Percentiles rank a stretch among this genome's conserved stretches.
These are phyloP conservation scores for Globodera rostochiensis DNA, from an alignment of 1,140 invertebrate species.

Conservation along the genomic window DNA sequence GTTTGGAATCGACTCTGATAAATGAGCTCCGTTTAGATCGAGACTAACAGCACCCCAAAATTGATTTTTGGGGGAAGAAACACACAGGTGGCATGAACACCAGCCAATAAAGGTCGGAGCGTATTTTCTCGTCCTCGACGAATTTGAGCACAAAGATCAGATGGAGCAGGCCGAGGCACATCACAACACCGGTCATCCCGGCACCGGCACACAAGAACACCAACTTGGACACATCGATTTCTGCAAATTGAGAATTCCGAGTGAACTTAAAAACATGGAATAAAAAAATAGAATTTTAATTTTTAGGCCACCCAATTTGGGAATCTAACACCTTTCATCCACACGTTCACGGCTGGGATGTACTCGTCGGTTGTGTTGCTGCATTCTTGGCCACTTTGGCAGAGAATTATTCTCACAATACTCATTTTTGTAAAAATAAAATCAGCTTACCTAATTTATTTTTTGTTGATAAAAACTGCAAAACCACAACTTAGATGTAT, in stretches of 20 bases:
- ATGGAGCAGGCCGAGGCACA: conserved; percentile 51
- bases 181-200: conserved; percentile 32
- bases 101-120: conserved; percentile 57
- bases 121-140: conserved; percentile 58
- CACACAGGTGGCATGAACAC: conserved; percentile 60
- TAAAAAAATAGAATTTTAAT: no score
- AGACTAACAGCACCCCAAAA: no score
- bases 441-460: no score
- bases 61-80: no score
- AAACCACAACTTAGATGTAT: no score
- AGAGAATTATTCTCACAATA: no score
- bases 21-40: no score
- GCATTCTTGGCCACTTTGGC: no score
- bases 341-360: conserved; percentile 30
- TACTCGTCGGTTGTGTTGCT: conserved; percentile 27
- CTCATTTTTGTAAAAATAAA: no score
- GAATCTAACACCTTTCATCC: conserved; percentile 24
- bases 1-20: no score
- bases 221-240: conserved; percentile 46
- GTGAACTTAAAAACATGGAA: no score
- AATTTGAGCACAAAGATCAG: conserved; percentile 56
- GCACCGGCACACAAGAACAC: conserved; percentile 34
- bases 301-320: neutral
- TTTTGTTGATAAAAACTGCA: no score
- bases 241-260: conserved; percentile 29